These are phyloP conservation scores for Gadopsis marmoratus DNA, from an alignment of 2,797 vertebrate species.

Conservation along the genomic window DNA sequence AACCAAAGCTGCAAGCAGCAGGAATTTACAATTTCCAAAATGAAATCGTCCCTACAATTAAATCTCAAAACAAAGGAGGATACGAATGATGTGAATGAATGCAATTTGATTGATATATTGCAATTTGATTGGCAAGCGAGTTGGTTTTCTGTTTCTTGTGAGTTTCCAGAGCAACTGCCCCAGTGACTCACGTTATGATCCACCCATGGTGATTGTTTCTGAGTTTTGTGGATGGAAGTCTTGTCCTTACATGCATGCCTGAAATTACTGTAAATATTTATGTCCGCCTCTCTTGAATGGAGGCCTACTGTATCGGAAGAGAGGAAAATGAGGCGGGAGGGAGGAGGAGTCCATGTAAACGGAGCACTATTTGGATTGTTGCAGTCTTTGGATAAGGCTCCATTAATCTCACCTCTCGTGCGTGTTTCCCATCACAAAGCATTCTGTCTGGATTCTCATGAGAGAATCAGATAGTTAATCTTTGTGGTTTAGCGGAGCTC, in stretches of 20 bases:
- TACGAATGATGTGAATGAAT: slow-evolving; percentile 1
- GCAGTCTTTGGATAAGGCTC: slow-evolving; percentile 63
- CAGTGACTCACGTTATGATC: slow-evolving; percentile 8
- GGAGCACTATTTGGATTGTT: slow-evolving; percentile 55
- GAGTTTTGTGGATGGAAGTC: slow-evolving; percentile 34
- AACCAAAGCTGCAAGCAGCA: slow-evolving; percentile 44
- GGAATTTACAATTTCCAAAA: slow-evolving; percentile 51
- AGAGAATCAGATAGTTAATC: slow-evolving; percentile 67
- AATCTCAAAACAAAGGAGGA: neutral
- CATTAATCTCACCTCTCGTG: slow-evolving; percentile 74
- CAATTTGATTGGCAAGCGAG: neutral
- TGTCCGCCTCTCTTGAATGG: slow-evolving; percentile 55
- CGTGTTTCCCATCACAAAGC: slow-evolving; percentile 72
- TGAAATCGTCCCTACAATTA: neutral
- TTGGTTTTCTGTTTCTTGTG: neutral
- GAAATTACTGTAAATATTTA: slow-evolving; percentile 77
- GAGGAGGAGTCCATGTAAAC: slow-evolving; percentile 20
- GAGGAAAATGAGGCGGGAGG: slow-evolving; percentile 31
- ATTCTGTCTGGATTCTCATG: slow-evolving; percentile 62
- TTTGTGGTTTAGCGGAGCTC: slow-evolving; percentile 63
- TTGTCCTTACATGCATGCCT: slow-evolving; percentile 64
- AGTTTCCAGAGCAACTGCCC: slow-evolving; percentile 8
- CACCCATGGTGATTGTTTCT: slow-evolving; percentile 22
- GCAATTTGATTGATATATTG: neutral
- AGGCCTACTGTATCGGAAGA: slow-evolving; percentile 48